A percentile compares a stretch with the other conserved stretches of the same genome.
These are phyloP conservation scores for Ceyx cyanopectus DNA, from an alignment of 2,113 vertebrate genomes.

Conservation along the genomic window DNA sequence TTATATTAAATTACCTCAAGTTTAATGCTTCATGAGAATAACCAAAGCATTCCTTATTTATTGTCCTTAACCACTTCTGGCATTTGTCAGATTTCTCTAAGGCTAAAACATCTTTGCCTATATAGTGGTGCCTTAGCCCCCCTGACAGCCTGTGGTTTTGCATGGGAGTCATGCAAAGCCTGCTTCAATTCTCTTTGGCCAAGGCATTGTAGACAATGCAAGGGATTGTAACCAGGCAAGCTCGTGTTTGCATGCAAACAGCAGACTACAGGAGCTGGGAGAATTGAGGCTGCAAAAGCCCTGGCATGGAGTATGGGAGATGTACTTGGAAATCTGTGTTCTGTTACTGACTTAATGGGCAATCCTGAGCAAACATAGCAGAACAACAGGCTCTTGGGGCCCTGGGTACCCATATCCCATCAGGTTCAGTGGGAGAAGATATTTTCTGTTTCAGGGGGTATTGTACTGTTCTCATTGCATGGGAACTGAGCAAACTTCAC, in stretches of 20 bases:
- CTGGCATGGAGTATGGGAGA: background rate
- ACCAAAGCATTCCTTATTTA: background rate
- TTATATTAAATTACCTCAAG: background rate
- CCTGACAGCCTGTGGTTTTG: background rate
- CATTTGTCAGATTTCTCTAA: background rate
- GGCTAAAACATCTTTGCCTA: background rate
- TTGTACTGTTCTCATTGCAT: rapidly evolving
- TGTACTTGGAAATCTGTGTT: background rate
- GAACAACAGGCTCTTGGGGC: background rate
- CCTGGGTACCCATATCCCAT: too few relatives aligned
- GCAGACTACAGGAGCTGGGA: background rate
- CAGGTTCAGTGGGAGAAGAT: background rate
- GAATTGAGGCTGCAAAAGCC: background rate
- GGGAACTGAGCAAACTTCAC: background rate
- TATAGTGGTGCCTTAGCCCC: background rate
- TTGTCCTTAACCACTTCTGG: background rate
- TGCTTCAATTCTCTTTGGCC: background rate
- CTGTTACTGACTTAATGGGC: background rate
- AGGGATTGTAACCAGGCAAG: background rate
- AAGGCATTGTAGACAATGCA: background rate
- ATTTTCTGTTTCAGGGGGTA: background rate
- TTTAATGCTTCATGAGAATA: background rate
- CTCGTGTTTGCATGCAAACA: background rate
- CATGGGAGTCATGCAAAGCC: background rate
- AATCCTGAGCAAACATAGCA: background rate